Conservation (phyloP, 2,888 invertebrate genomes). For the Thecophora atra region DNA sequence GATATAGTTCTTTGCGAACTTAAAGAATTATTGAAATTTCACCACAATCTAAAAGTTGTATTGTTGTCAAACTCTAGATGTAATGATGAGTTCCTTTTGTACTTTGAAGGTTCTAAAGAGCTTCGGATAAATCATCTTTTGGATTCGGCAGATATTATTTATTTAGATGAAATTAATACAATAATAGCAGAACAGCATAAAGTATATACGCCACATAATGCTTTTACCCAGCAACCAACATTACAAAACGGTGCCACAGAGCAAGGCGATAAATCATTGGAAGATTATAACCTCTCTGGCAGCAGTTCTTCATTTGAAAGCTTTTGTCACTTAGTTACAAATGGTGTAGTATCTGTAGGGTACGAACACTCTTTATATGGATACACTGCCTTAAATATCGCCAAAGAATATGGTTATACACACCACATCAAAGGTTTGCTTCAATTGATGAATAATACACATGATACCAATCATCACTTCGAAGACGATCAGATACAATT, state of each 20-base stretch:
- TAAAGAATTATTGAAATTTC: constrained; percentile 75
- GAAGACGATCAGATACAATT: constrained; percentile 24
- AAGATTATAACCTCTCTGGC: constrained; percentile 58
- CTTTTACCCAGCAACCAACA: constrained; percentile 29
- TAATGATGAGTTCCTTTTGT: constrained; percentile 45
- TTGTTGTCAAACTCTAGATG: constrained; percentile 81
- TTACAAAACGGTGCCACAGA: constrained; percentile 5
- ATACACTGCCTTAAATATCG: constrained; percentile 80
- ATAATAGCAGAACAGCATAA: constrained; percentile 33
- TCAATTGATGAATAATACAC: constrained; percentile 70
- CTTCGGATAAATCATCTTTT: constrained; percentile 33
- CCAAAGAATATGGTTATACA: constrained; percentile 75
- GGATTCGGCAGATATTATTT: constrained; percentile 36
- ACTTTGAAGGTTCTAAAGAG: constrained; percentile 49
- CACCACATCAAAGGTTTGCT: constrained; percentile 76
- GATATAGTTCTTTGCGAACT: constrained; percentile 89
- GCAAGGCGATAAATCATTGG: constrained; percentile 62
- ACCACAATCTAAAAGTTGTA: constrained; percentile 78
- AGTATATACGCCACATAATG: constrained; percentile 15
- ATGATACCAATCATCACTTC: constrained; percentile 44
- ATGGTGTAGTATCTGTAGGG: constrained; percentile 79
- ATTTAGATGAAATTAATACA: constrained; percentile 45
- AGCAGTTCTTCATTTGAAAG: constrained; percentile 75
- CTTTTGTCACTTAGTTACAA: constrained; percentile 78
- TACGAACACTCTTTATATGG: constrained; percentile 74